Base-by-base conservation (phyloP, 2,113 vertebrate genomes). In the Vulpes vulpes region DNA sequence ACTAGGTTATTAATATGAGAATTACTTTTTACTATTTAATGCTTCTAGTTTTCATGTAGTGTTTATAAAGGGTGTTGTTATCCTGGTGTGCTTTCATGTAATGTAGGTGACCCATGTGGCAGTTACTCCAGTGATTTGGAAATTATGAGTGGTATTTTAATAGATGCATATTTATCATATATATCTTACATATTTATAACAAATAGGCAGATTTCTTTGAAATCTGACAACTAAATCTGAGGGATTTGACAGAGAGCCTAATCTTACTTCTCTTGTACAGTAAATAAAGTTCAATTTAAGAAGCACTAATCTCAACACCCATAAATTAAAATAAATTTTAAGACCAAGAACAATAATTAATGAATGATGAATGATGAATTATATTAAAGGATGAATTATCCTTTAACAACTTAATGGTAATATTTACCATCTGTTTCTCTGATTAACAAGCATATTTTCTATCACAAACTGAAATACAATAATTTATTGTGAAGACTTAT, bases 321-420 rank as follows among this genome's bases (percentile, higher is more conserved):
- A 4, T 91, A 82, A 95, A 84, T 89, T 85, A 49, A 59, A 69
- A 23, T 88, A 57, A 91, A 38, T 83, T 90, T 94, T 80, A 91
- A 90, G 43, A 3, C 78, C 60, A 60, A 0, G 65, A 78, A 79
- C 22, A 87, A 30, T 23, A 62, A n/a, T 65, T 84, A 84, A 57
- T 89, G 30, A 95, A 69, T 65, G 57, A 59, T 59, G 30, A 67
- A 67, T n/a, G 32, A 69, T 35, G 19, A 69, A 35, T 69, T 3
- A 35, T 35, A 69, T 69, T 69, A 69, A 69, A 69, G 32, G 32
- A 35, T 69, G 30, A 86, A 53, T 49, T 81, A 71, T 20, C 27
- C 15, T 53, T 94, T 79, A 65, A 85, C 12, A 96, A 35, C 32
- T 51, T 93, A 81, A 17, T 76, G 16, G 6, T 95, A 32, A 51